Evolutionary conservation across 2,888 invertebrate genomes (phyloP).

Genomic region (Troglohyphantes excavatus): DNA sequence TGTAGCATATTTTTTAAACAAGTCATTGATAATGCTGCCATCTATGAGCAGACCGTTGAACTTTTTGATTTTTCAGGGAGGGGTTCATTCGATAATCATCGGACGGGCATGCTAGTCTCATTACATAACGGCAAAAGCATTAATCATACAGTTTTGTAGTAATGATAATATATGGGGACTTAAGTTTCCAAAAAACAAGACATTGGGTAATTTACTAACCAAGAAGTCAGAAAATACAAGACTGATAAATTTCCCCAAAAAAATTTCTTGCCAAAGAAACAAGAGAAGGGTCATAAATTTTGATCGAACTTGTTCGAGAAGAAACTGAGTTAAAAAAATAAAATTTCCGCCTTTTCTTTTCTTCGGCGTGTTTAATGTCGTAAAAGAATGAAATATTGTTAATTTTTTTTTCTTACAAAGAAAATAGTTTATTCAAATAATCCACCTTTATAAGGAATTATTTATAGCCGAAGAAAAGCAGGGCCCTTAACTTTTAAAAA

Average conservation of each 20-base stretch:
- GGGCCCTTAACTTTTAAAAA: constrained; percentile 3
- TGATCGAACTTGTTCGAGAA: not conserved
- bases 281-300: not conserved
- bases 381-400: not conserved
- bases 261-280: not conserved
- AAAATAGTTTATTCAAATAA: constrained; percentile 1
- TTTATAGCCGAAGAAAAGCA: not conserved
- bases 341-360: not conserved
- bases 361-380: not conserved
- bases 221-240: not conserved
- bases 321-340: not conserved
- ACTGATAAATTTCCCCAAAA: not conserved
- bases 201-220: not conserved
- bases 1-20: too few species aligned
- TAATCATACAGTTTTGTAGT: too few species aligned
- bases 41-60: too few species aligned
- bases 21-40: too few species aligned
- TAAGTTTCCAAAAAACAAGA: not conserved
- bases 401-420: not conserved
- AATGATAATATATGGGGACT: too few species aligned
- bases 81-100: too few species aligned
- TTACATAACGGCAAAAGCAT: too few species aligned
- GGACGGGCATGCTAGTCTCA: too few species aligned
- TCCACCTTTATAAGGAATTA: not conserved
- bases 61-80: too few species aligned